phyloP scores from a whole-genome alignment of 2,113 vertebrate species.

The Manacus vitellinus region DNA sequence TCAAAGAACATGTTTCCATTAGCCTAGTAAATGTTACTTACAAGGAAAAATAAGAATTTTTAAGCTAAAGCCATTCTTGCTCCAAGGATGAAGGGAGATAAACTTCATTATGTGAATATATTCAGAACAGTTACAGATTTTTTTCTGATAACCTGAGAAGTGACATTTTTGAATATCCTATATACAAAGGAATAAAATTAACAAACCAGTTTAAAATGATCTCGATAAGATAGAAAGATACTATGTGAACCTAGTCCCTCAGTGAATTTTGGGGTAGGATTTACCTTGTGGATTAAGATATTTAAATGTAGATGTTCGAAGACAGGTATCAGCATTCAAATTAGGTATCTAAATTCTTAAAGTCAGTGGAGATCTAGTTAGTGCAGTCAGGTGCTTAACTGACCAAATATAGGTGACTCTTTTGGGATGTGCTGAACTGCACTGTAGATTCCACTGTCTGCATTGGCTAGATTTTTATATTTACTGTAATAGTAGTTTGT shows the following conservation, averaged over 20 bases:
- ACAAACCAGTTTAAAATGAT: neutral
- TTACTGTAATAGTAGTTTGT: neutral
- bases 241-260: neutral
- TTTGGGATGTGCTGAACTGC: neutral
- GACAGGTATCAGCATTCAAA: neutral
- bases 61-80: neutral
- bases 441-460: neutral
- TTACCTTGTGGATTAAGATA: neutral
- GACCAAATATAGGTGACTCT: neutral
- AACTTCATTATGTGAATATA: neutral
- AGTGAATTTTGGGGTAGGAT: neutral
- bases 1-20: neutral
- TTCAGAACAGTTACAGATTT: neutral
- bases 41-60: neutral
- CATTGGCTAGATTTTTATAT: neutral
- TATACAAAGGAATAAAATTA: neutral
- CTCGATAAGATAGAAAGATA: neutral
- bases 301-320: neutral
- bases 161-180: neutral
- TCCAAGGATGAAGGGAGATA: neutral
- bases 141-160: neutral
- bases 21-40: neutral
- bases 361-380: neutral
- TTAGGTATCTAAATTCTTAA: neutral
- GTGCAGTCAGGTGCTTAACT: neutral